A percentile compares a stretch with the other conserved stretches of the same genome.
Conservation (phyloP, 2,888 invertebrate species). For the Agonopterix subpropinquella region DNA sequence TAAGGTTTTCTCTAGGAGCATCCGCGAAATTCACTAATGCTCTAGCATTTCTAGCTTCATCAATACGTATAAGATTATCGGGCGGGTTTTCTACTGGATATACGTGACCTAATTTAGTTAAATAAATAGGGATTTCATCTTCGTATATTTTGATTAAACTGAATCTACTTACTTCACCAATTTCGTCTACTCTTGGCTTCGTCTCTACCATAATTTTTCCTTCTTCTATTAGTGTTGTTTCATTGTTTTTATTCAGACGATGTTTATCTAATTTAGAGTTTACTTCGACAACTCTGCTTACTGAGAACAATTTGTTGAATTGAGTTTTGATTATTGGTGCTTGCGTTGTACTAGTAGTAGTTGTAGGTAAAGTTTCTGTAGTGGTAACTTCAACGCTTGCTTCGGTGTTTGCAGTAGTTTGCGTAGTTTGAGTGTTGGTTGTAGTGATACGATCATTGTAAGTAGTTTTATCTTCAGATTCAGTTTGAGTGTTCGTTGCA, state of each 20-base stretch:
- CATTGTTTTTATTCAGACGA: constrained; percentile 72
- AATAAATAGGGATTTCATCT: constrained; percentile 70
- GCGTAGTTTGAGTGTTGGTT: constrained; percentile 5
- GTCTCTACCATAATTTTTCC: constrained; percentile 74
- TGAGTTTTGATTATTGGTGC: constrained; percentile 62
- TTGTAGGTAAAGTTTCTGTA: constrained; percentile 21
- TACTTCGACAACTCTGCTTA: constrained; percentile 81
- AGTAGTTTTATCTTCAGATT: constrained; percentile 20
- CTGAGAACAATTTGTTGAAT: constrained; percentile 78
- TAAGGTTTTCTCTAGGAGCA: constrained; percentile 57
- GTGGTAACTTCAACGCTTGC: constrained; percentile 22
- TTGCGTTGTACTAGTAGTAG: constrained; percentile 37
- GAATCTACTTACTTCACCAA: constrained; percentile 82
- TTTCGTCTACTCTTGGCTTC: constrained; percentile 77
- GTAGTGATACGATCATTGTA: constrained; percentile 12
- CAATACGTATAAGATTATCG: constrained; percentile 64
- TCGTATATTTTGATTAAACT: constrained; percentile 81
- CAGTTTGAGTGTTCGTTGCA: constrained; percentile 28
- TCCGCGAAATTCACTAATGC: constrained; percentile 54
- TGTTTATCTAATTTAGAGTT: constrained; percentile 79
- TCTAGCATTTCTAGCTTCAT: constrained; percentile 68
- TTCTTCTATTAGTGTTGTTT: constrained; percentile 68
- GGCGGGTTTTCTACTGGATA: constrained; percentile 70
- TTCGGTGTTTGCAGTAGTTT: constrained; percentile 11
- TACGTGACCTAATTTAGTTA: constrained; percentile 62